Conservation (phyloP, 2,797 vertebrate species). For the Numenius phaeopus region DNA sequence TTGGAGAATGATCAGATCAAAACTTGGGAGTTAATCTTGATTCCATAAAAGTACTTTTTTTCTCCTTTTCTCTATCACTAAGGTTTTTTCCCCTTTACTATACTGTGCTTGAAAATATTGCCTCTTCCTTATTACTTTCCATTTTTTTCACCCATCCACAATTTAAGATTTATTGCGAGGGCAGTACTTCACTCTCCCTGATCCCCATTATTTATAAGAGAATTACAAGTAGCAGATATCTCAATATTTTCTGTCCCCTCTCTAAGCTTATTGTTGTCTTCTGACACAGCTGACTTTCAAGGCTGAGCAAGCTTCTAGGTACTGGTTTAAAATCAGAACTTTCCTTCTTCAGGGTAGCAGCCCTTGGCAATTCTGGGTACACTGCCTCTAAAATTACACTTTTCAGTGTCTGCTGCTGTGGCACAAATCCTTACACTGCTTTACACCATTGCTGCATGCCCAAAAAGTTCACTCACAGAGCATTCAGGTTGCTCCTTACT, state of each 20-base stretch:
- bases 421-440: background rate
- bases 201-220: background rate
- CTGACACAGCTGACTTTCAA: background rate
- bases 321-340: background rate
- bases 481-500: background rate
- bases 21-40: background rate
- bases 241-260: background rate
- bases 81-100: background rate
- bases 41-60: background rate
- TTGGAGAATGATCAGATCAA: background rate
- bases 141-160: background rate
- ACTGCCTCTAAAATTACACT: background rate
- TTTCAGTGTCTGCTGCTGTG: background rate
- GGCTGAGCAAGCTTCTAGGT: background rate
- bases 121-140: background rate
- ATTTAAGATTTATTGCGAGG: background rate
- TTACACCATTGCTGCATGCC: background rate
- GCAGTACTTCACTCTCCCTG: background rate
- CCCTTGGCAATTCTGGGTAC: background rate
- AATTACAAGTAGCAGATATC: background rate
- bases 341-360: background rate
- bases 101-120: background rate
- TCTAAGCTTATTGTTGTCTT: background rate
- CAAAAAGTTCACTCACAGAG: background rate
- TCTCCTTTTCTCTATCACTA: background rate